phyloP scores from a whole-genome alignment of 2,113 vertebrate species.

The Anhinga anhinga region DNA sequence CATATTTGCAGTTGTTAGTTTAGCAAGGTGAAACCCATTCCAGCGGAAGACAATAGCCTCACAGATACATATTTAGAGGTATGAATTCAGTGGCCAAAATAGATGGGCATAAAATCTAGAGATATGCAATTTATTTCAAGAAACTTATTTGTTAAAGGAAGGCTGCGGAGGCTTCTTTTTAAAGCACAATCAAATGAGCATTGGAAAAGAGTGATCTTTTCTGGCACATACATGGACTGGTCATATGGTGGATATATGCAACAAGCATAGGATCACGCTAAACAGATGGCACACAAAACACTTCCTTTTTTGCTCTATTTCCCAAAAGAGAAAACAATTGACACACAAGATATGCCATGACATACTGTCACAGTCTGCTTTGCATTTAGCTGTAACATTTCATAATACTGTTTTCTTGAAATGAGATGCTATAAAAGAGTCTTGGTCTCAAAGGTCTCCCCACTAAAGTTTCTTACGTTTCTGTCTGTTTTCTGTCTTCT shows the following conservation, averaged over 20 bases:
- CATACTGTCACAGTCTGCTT: not conserved
- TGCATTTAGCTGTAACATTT: not conserved
- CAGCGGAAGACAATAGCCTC: not conserved
- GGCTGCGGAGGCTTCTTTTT: not conserved
- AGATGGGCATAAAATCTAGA: not conserved
- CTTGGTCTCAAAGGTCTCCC: not conserved
- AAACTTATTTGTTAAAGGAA: not conserved
- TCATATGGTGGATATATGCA: not conserved
- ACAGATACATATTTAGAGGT: not conserved
- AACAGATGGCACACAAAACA: not conserved
- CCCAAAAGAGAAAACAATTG: not conserved
- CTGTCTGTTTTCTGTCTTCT: not conserved
- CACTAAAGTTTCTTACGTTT: not conserved
- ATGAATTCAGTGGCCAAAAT: not conserved
- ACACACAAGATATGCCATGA: not conserved
- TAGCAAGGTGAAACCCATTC: conserved; percentile 23
- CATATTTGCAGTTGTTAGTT: conserved; percentile 33
- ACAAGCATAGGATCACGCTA: fast-evolving
- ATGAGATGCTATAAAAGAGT: not conserved
- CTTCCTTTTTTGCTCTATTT: not conserved
- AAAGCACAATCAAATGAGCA: not conserved
- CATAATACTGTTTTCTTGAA: not conserved
- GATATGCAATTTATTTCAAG: not conserved
- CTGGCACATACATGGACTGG: not conserved
- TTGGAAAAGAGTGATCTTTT: not conserved